Conservation (phyloP, 2,113 vertebrate genomes). For the Tautogolabrus adspersus region DNA sequence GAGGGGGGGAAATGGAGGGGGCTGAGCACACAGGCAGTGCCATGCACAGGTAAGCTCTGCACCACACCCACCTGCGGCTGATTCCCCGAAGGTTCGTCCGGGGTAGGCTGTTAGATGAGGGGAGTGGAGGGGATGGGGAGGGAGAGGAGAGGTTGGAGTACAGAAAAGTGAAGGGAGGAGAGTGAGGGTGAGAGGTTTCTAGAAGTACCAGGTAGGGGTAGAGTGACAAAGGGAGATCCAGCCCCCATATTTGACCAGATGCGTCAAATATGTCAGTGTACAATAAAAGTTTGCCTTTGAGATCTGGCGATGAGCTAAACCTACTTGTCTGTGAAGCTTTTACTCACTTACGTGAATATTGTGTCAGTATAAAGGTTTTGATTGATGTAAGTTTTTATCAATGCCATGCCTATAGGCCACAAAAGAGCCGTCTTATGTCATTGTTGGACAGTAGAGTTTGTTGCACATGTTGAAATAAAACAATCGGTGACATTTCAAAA, state of each 20-base stretch:
- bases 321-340: not conserved
- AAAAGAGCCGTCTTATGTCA: constrained; percentile 63
- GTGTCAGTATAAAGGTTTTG: too few species aligned
- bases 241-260: constrained; percentile 67
- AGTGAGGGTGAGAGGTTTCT: constrained; percentile 66
- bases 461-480: not conserved
- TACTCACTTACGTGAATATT: too few species aligned
- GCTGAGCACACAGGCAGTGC: constrained; percentile 76
- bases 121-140: constrained; percentile 69
- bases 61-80: constrained; percentile 92
- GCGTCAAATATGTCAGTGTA: constrained; percentile 65
- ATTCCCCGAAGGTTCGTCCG: constrained; percentile 92
- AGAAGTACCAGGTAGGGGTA: constrained; percentile 51
- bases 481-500: constrained; percentile 5
- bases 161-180: constrained; percentile 30
- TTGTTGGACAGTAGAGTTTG: constrained; percentile 8
- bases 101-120: constrained; percentile 92
- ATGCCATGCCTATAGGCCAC: constrained; percentile 60
- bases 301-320: constrained; percentile 4
- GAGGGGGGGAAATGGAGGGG: constrained; percentile 46
- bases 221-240: constrained; percentile 49
- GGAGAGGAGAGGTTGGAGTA: constrained; percentile 67
- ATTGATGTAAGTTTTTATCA: constrained; percentile 21
- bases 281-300: constrained; percentile 16
- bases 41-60: constrained; percentile 84